Base-by-base conservation (phyloP, 2,113 vertebrate genomes). In the Thomomys bottae region DNA sequence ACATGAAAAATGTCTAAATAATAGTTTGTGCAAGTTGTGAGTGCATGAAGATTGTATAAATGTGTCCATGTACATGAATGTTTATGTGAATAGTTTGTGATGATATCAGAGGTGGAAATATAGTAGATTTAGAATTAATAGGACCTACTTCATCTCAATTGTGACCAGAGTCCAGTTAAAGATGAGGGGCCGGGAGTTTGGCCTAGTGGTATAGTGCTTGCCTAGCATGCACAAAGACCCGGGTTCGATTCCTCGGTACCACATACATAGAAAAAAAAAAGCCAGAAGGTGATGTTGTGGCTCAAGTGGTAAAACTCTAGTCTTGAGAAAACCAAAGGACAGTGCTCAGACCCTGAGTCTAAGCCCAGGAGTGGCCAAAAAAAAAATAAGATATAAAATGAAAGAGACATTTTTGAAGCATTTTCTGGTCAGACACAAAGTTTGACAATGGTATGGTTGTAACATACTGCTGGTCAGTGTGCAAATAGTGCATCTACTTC, bases 41-140 rank as follows among this genome's bases (percentile, higher is more conserved):
- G 0, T 38, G 2, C 0, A 1, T 3, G 32, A n/a, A 1, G 26
- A 17, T 6, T 1, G 5, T 34, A 11, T 59, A 12, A 75, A 2
- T 64, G 3, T 36, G 1, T 28, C 4, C 0, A 4, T 42, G 18
- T 28, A 3, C 57, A 4, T 36, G 1, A 5, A 57, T 79, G 67
- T 78, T 1, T 20, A 30, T 66, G 9, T 32, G 8, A 73, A 24
- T 8, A 34, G 42, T 87, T 63, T 82, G 28, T 83, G 28, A 8
- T 72, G 42, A 26, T 10, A 30, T 42, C 18, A 26, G 6, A 36
- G 21, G 3, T 20, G 7, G 6, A 1, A 4, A 42, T 54, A 7
- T 59, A 32, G 32, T 5, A 79, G 57, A 80, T 0, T 6, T 71
- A 40, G 14, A 81, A 10, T 9, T 88, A 66, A 64, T 66, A 32